These are phyloP conservation scores for Eupeodes corollae DNA, from an alignment of 1,140 invertebrate species.

Conservation along the genomic window DNA sequence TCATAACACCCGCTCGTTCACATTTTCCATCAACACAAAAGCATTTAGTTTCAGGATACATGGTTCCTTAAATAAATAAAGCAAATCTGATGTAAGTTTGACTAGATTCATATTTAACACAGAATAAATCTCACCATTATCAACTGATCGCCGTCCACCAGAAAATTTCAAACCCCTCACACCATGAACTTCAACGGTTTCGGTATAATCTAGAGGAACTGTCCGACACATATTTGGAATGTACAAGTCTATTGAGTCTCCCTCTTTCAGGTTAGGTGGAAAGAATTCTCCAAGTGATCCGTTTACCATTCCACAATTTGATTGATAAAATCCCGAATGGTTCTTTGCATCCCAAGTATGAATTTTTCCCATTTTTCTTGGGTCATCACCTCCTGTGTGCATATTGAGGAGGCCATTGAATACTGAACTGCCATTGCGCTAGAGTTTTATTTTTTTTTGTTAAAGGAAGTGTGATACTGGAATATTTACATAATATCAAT, in stretches of 20 bases:
- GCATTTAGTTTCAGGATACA: slow-evolving; percentile 51
- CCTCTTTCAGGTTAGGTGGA: slow-evolving; percentile 47
- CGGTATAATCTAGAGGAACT: slow-evolving; percentile 45
- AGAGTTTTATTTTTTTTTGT: background rate
- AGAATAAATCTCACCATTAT: slow-evolving; percentile 44
- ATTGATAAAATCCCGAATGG: slow-evolving; percentile 46
- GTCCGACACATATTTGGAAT: slow-evolving; percentile 57
- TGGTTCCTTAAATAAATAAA: slow-evolving; percentile 31
- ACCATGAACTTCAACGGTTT: slow-evolving; percentile 42
- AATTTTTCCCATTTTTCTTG: slow-evolving; percentile 52
- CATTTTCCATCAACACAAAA: slow-evolving; percentile 56
- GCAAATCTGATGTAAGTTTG: background rate
- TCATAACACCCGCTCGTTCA: slow-evolving; percentile 51
- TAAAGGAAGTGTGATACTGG: too few species aligned
- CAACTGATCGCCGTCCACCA: slow-evolving; percentile 43
- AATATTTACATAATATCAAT: too few species aligned
- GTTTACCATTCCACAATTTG: slow-evolving; percentile 42
- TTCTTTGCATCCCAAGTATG: slow-evolving; percentile 55
- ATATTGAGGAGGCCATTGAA: slow-evolving; percentile 64
- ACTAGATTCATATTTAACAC: slow-evolving; percentile 17
- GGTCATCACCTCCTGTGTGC: slow-evolving; percentile 50
- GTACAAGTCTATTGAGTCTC: slow-evolving; percentile 50
- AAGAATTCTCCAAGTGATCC: slow-evolving; percentile 71
- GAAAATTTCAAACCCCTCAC: slow-evolving; percentile 47
- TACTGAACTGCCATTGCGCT: slow-evolving; percentile 59